These are phyloP conservation scores for Platanista minor DNA, from an alignment of 2,113 vertebrate species.

Conservation along the genomic window DNA sequence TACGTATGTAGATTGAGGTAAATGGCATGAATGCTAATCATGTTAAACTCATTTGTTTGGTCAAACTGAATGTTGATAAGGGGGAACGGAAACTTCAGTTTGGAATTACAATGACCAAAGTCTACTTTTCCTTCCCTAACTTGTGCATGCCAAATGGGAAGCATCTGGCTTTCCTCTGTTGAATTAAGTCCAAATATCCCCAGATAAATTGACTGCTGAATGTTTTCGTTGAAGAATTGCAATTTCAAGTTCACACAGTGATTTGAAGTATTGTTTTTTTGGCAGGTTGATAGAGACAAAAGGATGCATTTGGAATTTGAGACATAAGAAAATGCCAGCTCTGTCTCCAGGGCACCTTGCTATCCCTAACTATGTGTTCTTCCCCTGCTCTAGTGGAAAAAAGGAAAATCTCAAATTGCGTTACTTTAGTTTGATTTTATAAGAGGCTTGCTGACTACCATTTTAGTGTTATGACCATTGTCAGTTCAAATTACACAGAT, in stretches of 20 bases:
- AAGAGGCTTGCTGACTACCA: neutral
- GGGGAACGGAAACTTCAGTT: slow-evolving; percentile 32
- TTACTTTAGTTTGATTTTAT: neutral
- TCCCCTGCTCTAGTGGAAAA: neutral
- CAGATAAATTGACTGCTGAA: neutral
- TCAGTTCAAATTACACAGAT: neutral
- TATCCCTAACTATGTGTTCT: neutral
- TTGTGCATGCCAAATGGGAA: slow-evolving; percentile 37
- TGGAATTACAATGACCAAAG: neutral
- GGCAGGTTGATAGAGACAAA: neutral
- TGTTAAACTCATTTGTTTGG: slow-evolving; percentile 12
- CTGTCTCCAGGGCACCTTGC: neutral
- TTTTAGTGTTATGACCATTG: neutral
- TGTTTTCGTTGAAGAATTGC: neutral
- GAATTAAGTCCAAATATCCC: slow-evolving; percentile 27
- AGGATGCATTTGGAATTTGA: neutral
- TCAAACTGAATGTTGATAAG: neutral
- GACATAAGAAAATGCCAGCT: neutral
- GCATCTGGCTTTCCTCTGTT: slow-evolving; percentile 61
- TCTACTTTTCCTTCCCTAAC: slow-evolving; percentile 37
- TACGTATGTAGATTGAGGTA: neutral
- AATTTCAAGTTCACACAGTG: slow-evolving; percentile 8
- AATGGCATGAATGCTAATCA: neutral
- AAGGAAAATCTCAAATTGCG: neutral
- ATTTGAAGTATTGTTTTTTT: neutral